Evolutionary conservation across 2,888 invertebrate genomes (phyloP), one percentile per base, ranked within the genome.

Genomic region (Apoda limacodes): DNA sequence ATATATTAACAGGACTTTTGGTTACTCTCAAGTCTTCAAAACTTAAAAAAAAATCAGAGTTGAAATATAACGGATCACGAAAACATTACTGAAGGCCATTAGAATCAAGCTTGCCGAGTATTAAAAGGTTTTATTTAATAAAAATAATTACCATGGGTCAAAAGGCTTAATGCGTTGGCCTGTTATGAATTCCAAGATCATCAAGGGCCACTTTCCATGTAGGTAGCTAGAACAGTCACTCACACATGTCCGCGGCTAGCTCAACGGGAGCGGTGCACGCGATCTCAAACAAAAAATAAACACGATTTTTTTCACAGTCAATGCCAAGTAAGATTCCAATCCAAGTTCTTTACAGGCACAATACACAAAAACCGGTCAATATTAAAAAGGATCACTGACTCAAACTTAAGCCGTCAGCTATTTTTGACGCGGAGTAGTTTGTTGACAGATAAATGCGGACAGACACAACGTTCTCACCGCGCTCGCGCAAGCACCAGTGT

Each of bases 401-500:
- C n/a, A 61, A 63, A 66, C 57, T 55, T 53, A 42, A 51, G 50
- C 54, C 52, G 60, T 55, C 55, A 55, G 58, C 56, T 66, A 71
- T 66, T 66, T 70, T 64, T 57, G 64, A 67, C 61, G 48, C 56
- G 62, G 46, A 67, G 60, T 64, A 67, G 64, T 72, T 76, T 76
- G 80, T 80, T 80, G 78, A 80, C 78, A 80, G 74, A 64, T 65
- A 63, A 53, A 27, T 55, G 59, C 60, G 55, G 60, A 60, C 61
- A 57, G 58, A 60, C 74, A 60, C 74, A 67, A 78, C 75, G 80
- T 80, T 67, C 65, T 61, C 67, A 62, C 67, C 65, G 74, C 80
- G 76, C 80, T 71, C 78, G 80, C 80, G 78, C 78, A 76, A 62
- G 56, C 63, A 69, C 56, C 68, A 60, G 68, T 76, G 76, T 80